A percentile compares a stretch with the other conserved stretches of the same genome.
Conservation (phyloP, 2,888 invertebrate species). For the Calameuta idolon region DNA sequence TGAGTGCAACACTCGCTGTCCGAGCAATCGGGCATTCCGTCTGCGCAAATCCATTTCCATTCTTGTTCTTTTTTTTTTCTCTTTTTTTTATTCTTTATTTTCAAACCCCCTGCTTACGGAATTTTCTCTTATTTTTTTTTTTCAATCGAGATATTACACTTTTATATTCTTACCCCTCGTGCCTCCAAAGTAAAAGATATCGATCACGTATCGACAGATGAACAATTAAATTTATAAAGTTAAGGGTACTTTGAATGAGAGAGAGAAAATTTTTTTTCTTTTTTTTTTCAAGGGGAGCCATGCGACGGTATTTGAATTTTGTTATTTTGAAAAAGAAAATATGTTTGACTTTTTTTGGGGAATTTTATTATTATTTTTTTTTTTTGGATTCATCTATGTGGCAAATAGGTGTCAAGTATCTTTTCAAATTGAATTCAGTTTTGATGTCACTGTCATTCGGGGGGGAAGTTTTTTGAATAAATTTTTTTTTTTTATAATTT, state of each 20-base stretch:
- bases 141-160: background rate
- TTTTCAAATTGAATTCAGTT: background rate
- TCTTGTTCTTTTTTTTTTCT: background rate
- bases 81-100: background rate
- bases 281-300: background rate
- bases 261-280: background rate
- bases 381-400: background rate
- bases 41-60: slow-evolving; percentile 69
- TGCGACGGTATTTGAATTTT: too few species aligned
- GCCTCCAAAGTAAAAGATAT: background rate
- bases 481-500: background rate
- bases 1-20: slow-evolving; percentile 98
- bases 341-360: too few species aligned
- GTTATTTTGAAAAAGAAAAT: too few species aligned
- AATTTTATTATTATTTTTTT: background rate
- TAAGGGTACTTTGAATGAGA: background rate
- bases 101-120: background rate
- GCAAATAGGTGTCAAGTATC: background rate
- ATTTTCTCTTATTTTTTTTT: too few species aligned
- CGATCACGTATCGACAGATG: background rate
- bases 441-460: background rate
- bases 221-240: background rate
- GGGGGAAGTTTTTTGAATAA: background rate
- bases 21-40: slow-evolving; percentile 98
- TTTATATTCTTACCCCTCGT: background rate